Percentiles rank a stretch among this genome's conserved stretches.
These are phyloP conservation scores for Pararge aegeria DNA, from an alignment of 1,140 invertebrate genomes.

Conservation along the genomic window DNA sequence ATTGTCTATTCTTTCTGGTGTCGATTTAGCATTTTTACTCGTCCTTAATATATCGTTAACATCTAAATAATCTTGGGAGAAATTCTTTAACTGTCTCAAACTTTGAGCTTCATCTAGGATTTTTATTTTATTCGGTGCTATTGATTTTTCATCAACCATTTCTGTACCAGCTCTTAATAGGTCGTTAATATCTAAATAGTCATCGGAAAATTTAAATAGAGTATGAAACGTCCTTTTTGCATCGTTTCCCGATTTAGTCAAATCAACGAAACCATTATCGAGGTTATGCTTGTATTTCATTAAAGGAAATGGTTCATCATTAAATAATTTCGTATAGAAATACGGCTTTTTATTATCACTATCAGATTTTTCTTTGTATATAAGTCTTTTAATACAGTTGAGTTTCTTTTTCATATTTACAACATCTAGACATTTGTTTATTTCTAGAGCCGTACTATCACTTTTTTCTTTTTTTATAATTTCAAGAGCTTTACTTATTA, in stretches of 20 bases:
- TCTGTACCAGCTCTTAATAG: background rate
- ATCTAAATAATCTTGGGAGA: background rate
- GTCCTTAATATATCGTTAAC: conserved; percentile 10
- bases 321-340: background rate
- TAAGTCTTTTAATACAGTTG: conserved; percentile 5
- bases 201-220: conserved; percentile 14
- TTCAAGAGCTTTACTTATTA: conserved; percentile 1
- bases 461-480: conserved; percentile 1
- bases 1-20: background rate
- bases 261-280: background rate
- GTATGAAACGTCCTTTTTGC: background rate
- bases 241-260: background rate
- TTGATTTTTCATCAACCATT: too few species aligned
- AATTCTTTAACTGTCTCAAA: background rate
- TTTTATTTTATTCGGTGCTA: too few species aligned
- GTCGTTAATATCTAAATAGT: conserved; percentile 20
- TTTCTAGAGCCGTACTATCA: background rate
- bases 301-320: background rate
- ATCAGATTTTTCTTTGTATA: background rate
- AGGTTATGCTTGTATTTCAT: background rate
- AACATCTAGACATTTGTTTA: conserved; percentile 2
- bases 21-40: background rate
- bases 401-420: background rate
- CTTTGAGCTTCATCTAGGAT: too few species aligned
- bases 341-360: background rate